A percentile compares a stretch with the other conserved stretches of the same genome.
Conservation (phyloP, 2,113 vertebrate genomes). For the Nymphicus hollandicus region DNA sequence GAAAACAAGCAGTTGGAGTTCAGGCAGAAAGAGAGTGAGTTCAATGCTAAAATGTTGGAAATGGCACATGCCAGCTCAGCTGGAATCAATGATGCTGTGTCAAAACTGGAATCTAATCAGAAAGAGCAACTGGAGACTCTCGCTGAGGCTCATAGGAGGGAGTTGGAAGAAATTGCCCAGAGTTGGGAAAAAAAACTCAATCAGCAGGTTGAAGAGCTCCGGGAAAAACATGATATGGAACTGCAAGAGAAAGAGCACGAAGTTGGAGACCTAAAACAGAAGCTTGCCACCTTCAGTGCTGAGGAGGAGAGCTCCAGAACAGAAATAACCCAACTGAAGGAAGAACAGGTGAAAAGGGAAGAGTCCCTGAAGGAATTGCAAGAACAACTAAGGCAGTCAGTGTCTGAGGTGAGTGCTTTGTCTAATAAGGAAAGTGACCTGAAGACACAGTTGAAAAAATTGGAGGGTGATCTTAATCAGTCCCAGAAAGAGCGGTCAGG, state of each 20-base stretch:
- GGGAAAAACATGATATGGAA: constrained; percentile 75
- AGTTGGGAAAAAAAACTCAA: constrained; percentile 79
- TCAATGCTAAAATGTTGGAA: constrained; percentile 86
- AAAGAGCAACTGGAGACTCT: constrained; percentile 85
- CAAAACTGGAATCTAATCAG: constrained; percentile 86
- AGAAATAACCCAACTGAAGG: constrained; percentile 76
- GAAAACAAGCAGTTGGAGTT: constrained; percentile 85
- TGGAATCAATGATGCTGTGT: constrained; percentile 80
- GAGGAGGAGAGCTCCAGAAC: constrained; percentile 74
- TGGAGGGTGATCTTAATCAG: constrained; percentile 78
- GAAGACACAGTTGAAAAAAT: constrained; percentile 77
- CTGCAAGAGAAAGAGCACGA: constrained; percentile 85
- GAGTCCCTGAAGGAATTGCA: constrained; percentile 80
- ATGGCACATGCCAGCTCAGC: constrained; percentile 85
- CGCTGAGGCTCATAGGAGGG: constrained; percentile 69
- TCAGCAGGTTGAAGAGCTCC: constrained; percentile 81
- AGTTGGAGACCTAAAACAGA: constrained; percentile 75
- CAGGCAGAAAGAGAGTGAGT: constrained; percentile 84
- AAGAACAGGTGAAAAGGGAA: constrained; percentile 77
- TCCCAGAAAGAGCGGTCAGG: constrained; percentile 77
- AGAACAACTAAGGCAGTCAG: constrained; percentile 80
- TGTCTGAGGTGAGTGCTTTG: constrained; percentile 68
- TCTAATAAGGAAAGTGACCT: constrained; percentile 75
- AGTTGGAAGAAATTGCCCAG: constrained; percentile 70
- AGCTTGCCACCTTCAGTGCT: constrained; percentile 66